Percentiles rank a stretch among this genome's conserved stretches.
Conservation (phyloP, 2,113 vertebrate species). For the Hemibagrus wyckioides region DNA sequence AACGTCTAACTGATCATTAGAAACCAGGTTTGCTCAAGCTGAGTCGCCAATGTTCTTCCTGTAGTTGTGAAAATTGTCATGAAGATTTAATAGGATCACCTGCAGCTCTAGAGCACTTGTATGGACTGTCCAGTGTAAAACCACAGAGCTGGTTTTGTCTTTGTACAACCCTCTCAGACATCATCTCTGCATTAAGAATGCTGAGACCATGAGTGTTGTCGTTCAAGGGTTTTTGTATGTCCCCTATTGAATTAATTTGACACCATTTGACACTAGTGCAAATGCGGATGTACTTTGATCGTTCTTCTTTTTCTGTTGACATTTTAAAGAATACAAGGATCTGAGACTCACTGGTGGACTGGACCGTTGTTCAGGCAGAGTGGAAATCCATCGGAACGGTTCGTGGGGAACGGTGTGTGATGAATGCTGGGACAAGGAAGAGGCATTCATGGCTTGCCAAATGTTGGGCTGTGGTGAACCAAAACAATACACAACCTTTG, state of each 20-base stretch:
- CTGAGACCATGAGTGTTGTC: neutral
- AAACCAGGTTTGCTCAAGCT: neutral
- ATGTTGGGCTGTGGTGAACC: slow-evolving; percentile 62
- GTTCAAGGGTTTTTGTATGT: neutral
- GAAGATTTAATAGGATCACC: neutral
- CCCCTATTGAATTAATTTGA: neutral
- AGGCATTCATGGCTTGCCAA: slow-evolving; percentile 62
- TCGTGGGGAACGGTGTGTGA: slow-evolving; percentile 70
- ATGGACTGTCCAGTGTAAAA: neutral
- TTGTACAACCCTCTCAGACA: neutral
- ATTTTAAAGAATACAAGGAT: slow-evolving; percentile 63
- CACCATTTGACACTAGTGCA: neutral
- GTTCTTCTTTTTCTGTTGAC: neutral
- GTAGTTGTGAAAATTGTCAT: neutral
- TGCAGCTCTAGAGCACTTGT: neutral
- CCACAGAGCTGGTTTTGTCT: neutral
- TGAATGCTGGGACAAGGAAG: slow-evolving; percentile 50
- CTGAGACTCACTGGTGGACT: slow-evolving; percentile 68
- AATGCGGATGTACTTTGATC: neutral
- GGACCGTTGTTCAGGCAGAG: slow-evolving; percentile 69
- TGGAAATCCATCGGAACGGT: slow-evolving; percentile 73
- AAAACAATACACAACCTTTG: neutral
- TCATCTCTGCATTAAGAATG: neutral
- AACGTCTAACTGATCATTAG: neutral
- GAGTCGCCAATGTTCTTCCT: neutral